Evolutionary conservation across 2,797 vertebrate species (phyloP).

Genomic region (Malacoraja senta): DNA sequence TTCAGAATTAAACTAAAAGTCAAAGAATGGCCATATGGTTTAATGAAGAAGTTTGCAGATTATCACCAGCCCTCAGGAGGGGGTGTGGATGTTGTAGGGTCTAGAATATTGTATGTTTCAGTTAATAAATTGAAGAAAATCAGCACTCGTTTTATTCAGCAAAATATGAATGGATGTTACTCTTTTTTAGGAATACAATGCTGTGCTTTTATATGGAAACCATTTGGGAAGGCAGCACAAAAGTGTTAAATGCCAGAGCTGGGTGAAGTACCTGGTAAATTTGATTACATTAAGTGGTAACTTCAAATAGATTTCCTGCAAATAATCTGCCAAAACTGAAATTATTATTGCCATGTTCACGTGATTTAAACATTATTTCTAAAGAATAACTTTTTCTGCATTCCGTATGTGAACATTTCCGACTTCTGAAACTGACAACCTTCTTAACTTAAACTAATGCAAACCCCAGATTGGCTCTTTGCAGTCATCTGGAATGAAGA

Average conservation of each 20-base stretch:
- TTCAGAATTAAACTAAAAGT: background rate
- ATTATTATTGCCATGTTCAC: background rate
- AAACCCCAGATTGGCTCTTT: background rate
- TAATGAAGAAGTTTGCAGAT: background rate
- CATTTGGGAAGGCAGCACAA: background rate
- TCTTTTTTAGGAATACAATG: background rate
- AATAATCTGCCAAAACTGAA: background rate
- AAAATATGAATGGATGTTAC: background rate
- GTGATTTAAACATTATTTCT: background rate
- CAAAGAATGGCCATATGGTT: background rate
- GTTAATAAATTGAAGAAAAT: no score
- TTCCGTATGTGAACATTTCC: background rate
- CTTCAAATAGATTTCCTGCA: background rate
- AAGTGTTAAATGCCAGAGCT: background rate
- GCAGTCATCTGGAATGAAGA: background rate
- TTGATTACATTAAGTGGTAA: background rate
- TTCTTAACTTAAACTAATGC: background rate
- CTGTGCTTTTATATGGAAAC: background rate
- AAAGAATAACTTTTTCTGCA: background rate
- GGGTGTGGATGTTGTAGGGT: background rate
- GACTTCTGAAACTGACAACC: background rate
- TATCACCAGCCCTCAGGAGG: background rate
- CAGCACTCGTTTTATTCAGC: background rate
- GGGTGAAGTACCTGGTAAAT: background rate
- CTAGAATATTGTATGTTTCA: background rate